Conservation (phyloP, 2,888 invertebrate genomes). For the Cosmia trapezina region DNA sequence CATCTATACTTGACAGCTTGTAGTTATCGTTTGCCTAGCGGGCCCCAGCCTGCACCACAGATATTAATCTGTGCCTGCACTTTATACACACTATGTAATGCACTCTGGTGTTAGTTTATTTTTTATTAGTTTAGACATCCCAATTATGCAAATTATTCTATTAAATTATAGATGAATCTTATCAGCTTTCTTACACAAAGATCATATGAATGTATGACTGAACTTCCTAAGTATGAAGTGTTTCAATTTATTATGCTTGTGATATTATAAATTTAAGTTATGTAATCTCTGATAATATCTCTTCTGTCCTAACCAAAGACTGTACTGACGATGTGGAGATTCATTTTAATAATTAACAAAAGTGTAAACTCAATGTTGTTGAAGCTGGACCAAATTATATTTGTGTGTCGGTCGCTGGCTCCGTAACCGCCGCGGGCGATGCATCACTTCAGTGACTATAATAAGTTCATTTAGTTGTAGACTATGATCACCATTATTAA, state of each 20-base stretch:
- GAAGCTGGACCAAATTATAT: conserved; percentile 87
- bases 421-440: conserved; percentile 61
- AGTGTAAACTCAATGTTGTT: conserved; percentile 76
- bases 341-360: conserved; percentile 77
- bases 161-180: conserved; percentile 52
- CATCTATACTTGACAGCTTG: conserved; percentile 73
- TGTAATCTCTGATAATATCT: conserved; percentile 79
- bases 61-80: too few relatives aligned
- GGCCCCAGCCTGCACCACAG: conserved; percentile 48
- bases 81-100: conserved; percentile 55
- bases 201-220: conserved; percentile 69
- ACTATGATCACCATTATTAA: conserved; percentile 77
- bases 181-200: conserved; percentile 63
- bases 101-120: conserved; percentile 74
- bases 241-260: conserved; percentile 86
- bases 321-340: conserved; percentile 82
- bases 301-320: conserved; percentile 90
- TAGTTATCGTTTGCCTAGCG: conserved; percentile 66
- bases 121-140: conserved; percentile 52
- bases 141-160: conserved; percentile 57
- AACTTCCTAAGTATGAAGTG: conserved; percentile 68
- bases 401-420: conserved; percentile 69
- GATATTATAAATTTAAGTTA: conserved; percentile 88
- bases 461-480: conserved; percentile 78
- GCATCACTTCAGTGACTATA: conserved; percentile 71